Percentiles rank a stretch among this genome's conserved stretches.
Evolutionary conservation across 2,797 vertebrate genomes (phyloP).

Genomic region (Lycodopsis pacificus): DNA sequence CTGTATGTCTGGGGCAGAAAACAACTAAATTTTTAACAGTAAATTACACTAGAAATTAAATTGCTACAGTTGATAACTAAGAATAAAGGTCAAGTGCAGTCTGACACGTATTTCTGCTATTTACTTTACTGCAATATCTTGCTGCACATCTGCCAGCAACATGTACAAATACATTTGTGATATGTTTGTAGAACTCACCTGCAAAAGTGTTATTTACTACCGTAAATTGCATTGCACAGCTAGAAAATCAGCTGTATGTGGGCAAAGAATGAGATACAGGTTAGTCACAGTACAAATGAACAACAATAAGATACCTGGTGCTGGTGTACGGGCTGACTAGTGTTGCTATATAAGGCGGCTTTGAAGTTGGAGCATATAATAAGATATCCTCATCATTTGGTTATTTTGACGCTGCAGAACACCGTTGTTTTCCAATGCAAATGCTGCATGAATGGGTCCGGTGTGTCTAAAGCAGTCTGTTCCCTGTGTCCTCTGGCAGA

Average conservation of each 20-base stretch:
- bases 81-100: background rate
- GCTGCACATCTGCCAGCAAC: background rate
- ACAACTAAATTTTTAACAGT: background rate
- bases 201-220: background rate
- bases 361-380: background rate
- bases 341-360: background rate
- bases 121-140: background rate
- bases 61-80: background rate
- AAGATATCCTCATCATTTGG: background rate
- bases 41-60: background rate
- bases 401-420: background rate
- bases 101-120: background rate
- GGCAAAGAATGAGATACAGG: background rate
- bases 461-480: slow-evolving; percentile 8
- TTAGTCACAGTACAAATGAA: background rate
- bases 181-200: background rate
- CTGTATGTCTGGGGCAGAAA: background rate
- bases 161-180: background rate
- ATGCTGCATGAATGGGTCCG: background rate
- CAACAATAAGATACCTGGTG: background rate
- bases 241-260: background rate
- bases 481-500: slow-evolving; percentile 77
- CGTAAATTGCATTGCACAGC: background rate
- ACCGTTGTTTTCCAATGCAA: background rate
- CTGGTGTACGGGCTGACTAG: background rate